Evolutionary conservation across 2,888 invertebrate species (phyloP).

Genomic region (Formica aserva): DNA sequence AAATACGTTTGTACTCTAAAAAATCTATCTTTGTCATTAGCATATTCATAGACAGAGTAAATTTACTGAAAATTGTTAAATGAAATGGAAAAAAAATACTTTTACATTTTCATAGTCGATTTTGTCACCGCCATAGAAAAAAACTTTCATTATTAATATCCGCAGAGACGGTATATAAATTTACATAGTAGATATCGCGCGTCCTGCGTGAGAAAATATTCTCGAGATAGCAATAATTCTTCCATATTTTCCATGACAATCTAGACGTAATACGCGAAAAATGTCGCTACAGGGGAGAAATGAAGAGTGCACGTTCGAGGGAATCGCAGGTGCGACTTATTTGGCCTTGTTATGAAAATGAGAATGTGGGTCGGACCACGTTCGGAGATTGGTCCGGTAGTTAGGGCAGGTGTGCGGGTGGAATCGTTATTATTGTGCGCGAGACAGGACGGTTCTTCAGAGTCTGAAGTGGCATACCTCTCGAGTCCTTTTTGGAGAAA

Average conservation of each 20-base stretch:
- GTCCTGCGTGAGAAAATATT: conserved; percentile 21
- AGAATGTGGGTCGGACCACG: conserved; percentile 75
- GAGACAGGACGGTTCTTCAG: conserved; percentile 67
- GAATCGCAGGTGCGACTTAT: conserved; percentile 49
- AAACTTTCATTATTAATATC: not conserved
- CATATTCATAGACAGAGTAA: not conserved
- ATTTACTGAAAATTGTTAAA: not conserved
- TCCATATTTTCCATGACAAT: conserved; percentile 27
- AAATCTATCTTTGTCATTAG: too few relatives aligned
- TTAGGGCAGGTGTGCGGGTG: conserved; percentile 80
- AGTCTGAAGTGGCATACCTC: conserved; percentile 75
- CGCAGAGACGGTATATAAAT: not conserved
- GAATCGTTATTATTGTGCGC: conserved; percentile 80
- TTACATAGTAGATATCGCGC: not conserved
- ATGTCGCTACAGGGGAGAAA: not conserved
- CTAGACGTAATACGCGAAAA: conserved; percentile 32
- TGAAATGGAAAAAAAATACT: not conserved
- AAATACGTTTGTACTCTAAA: not conserved
- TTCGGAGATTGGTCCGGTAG: conserved; percentile 64
- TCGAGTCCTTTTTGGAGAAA: conserved; percentile 75
- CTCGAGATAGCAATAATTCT: not conserved
- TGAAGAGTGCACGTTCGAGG: not conserved
- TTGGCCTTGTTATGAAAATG: conserved; percentile 70
- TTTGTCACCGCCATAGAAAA: not conserved
- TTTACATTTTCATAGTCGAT: not conserved